A percentile compares a stretch with the other conserved stretches of the same genome.
These are phyloP conservation scores for Drosophila emarginata DNA, from an alignment of 2,888 invertebrate species.

Conservation along the genomic window DNA sequence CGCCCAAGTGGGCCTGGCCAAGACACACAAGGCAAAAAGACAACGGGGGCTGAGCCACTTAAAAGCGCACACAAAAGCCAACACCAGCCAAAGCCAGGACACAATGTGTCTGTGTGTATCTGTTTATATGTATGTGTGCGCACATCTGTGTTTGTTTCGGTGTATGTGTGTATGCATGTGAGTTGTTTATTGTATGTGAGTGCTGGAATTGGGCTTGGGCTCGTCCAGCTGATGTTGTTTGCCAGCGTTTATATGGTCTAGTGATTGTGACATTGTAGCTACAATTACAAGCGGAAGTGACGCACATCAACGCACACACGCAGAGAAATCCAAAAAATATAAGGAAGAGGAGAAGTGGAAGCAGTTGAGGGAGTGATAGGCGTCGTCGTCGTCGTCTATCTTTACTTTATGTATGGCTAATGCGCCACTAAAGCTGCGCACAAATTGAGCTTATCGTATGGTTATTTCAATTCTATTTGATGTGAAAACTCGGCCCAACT, in stretches of 20 bases:
- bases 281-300: constrained; percentile 78
- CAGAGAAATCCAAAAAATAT: constrained; percentile 2
- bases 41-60: constrained; percentile 61
- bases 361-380: background rate
- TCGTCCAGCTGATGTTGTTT: constrained; percentile 38
- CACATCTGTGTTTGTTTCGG: constrained; percentile 13
- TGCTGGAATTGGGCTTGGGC: constrained; percentile 16
- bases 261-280: constrained; percentile 79
- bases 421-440: constrained; percentile 77
- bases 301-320: constrained; percentile 71
- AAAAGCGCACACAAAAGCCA: constrained; percentile 63
- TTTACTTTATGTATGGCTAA: constrained; percentile 76
- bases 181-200: constrained; percentile 23
- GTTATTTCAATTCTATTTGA: constrained; percentile 78
- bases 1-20: constrained; percentile 56
- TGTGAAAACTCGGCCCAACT: constrained; percentile 46
- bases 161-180: constrained; percentile 19
- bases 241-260: constrained; percentile 75
- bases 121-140: constrained; percentile 18
- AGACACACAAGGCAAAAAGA: constrained; percentile 12
- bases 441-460: constrained; percentile 78
- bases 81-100: constrained; percentile 17
- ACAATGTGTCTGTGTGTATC: constrained; percentile 14
- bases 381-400: constrained; percentile 57
- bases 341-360: background rate